Percentiles rank a stretch among this genome's conserved stretches.
These are phyloP conservation scores for Grantiella picta DNA, from an alignment of 2,113 vertebrate species.

Conservation along the genomic window DNA sequence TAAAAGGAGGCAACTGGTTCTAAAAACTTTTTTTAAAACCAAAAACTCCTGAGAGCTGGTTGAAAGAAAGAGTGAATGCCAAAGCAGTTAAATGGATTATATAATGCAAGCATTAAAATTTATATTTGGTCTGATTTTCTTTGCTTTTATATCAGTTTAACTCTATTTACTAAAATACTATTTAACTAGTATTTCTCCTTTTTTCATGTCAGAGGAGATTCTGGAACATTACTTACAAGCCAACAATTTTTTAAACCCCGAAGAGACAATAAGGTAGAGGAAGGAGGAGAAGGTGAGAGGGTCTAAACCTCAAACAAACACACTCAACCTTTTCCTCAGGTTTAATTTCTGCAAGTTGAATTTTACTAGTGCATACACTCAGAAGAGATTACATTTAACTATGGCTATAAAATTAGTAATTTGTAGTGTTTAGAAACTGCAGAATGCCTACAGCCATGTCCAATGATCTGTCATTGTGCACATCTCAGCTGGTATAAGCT, in stretches of 20 bases:
- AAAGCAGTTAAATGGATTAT: background rate
- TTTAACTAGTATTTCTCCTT: background rate
- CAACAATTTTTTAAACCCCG: background rate
- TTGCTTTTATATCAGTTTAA: background rate
- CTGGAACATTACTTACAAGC: background rate
- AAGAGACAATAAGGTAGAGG: background rate
- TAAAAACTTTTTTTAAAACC: background rate
- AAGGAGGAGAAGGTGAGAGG: background rate
- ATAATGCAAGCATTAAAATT: background rate
- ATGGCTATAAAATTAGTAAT: background rate
- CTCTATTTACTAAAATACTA: background rate
- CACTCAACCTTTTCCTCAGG: background rate
- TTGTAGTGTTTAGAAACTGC: background rate
- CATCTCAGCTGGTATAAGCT: background rate
- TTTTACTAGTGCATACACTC: background rate
- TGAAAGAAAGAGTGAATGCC: background rate
- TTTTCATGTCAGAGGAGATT: background rate
- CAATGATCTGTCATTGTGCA: accelerated
- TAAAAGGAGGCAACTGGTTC: background rate
- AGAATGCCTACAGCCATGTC: background rate
- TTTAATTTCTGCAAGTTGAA: background rate
- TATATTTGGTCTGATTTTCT: background rate
- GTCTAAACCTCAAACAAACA: background rate
- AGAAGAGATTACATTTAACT: background rate
- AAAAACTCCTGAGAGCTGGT: background rate